Evolutionary conservation across 2,888 invertebrate genomes (phyloP).

Genomic region (Deilephila porcellus): DNA sequence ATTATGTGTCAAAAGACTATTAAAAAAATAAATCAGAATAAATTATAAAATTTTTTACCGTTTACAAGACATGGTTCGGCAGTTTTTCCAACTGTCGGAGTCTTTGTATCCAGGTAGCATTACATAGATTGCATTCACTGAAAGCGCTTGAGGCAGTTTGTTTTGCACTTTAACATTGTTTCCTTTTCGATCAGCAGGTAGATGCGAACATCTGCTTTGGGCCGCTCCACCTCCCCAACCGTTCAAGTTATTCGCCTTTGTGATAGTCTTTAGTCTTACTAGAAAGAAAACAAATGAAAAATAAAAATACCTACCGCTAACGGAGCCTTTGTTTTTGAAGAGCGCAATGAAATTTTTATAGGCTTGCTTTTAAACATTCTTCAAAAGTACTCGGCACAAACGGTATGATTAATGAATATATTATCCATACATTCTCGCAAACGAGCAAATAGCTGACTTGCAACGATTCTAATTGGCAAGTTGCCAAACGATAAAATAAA

Average conservation of each 20-base stretch:
- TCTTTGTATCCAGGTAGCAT: conserved; percentile 52
- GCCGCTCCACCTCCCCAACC: conserved; percentile 51
- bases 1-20: too few species aligned
- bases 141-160: conserved; percentile 68
- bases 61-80: conserved; percentile 2
- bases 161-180: conserved; percentile 79
- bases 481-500: conserved; percentile 20
- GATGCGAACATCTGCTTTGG: conserved; percentile 68
- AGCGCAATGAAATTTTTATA: not conserved
- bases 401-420: not conserved
- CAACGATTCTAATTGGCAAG: conserved; percentile 22
- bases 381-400: not conserved
- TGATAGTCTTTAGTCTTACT: conserved; percentile 44
- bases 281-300: not conserved
- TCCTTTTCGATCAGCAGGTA: conserved; percentile 70
- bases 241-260: conserved; percentile 58
- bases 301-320: not conserved
- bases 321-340: not conserved
- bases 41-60: not conserved
- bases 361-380: not conserved
- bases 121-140: conserved; percentile 50
- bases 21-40: not conserved
- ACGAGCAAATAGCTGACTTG: conserved; percentile 32
- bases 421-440: conserved; percentile 7
- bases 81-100: not conserved